Evolutionary conservation across 2,888 invertebrate genomes (phyloP), one percentile per base, ranked within the genome.

Genomic region (Pseudococcus viburni): DNA sequence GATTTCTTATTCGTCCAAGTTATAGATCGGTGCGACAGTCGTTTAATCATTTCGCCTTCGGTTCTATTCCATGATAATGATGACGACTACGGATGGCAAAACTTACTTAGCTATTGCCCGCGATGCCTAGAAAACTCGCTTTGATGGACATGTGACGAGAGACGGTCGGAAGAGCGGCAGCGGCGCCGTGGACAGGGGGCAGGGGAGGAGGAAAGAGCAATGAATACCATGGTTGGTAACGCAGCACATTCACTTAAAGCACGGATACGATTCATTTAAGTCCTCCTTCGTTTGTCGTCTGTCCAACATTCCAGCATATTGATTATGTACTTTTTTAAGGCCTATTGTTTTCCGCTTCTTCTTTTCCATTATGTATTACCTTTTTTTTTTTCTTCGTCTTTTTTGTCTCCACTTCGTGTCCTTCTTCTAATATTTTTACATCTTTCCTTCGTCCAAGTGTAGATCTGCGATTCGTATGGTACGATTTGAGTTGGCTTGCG

Each of bases 71-170:
- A 77, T 77, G 77, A 77, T 77, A 77, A 77, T 77, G 77, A 77
- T 77, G 77, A 77, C 77, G 77, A 77, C 77, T 39, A 39, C 77
- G 77, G 39, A 77, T 77, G 77, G 77, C 77, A 77, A 77, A 77
- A 77, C 77, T 77, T 77, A 77, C 77, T 39, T 77, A 77, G 26
- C 26, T 77, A 77, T 39, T 77, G 77, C 77, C 39, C 26, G 26
- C 77, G 77, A 26, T 77, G 77, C 77, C 33, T 46, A 86, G 86
- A 73, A 86, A 86, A 86, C 86, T 86, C 86, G 86, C 86, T 73
- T 86, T 86, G 86, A 86, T 86, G 86, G 86, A 86, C 86, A 86
- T 86, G 86, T 86, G 86, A 86, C 86, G 86, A 86, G 86, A 85
- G 85, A 55, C 46, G 73, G 73, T 73, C 48, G 22, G 73, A 73